These are phyloP conservation scores for Merops nubicus DNA, from an alignment of 2,113 vertebrate species.

Conservation along the genomic window DNA sequence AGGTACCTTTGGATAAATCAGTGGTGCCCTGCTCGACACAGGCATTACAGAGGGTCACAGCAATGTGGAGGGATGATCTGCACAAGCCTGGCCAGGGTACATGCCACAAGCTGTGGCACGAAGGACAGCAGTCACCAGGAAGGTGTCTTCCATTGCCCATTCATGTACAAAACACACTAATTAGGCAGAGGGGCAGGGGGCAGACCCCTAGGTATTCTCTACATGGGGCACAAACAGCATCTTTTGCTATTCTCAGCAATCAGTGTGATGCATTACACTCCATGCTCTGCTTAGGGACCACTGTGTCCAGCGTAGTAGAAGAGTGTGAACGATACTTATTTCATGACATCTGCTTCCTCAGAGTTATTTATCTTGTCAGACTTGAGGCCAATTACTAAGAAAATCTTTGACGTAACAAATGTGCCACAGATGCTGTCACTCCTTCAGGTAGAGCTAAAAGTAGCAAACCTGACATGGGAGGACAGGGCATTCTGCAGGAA, in stretches of 20 bases:
- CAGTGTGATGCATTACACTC: background rate
- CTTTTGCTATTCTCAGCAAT: background rate
- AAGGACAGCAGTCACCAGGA: background rate
- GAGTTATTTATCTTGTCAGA: constrained; percentile 5
- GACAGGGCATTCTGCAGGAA: background rate
- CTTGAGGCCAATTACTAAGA: background rate
- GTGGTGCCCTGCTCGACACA: background rate
- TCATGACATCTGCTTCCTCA: background rate
- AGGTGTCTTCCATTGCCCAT: background rate
- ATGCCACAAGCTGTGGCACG: fast-evolving
- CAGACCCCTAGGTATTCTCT: background rate
- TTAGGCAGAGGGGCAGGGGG: background rate
- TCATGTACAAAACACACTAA: fast-evolving
- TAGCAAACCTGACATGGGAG: fast-evolving
- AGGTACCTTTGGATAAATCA: background rate
- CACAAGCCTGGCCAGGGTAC: background rate
- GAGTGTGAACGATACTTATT: fast-evolving
- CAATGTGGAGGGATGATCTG: background rate
- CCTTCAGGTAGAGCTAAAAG: background rate
- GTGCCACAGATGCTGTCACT: background rate
- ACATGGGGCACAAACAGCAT: fast-evolving
- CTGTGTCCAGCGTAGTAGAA: background rate
- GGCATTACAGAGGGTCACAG: fast-evolving
- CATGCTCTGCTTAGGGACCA: background rate
- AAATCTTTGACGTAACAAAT: background rate